phyloP scores from a whole-genome alignment of 2,113 vertebrate genomes.

The Gambusia holbrooki region DNA sequence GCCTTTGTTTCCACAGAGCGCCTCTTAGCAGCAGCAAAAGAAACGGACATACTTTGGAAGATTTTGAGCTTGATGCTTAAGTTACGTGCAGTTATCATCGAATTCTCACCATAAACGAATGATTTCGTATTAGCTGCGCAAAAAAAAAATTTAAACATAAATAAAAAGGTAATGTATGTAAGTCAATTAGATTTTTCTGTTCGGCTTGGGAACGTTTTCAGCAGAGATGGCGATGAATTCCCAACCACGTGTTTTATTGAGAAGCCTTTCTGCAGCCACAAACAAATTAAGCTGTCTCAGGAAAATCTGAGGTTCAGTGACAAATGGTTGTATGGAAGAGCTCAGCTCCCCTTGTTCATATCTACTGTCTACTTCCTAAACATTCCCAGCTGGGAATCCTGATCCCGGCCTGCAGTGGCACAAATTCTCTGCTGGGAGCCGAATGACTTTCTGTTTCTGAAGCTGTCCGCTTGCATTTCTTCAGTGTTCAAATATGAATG shows the following conservation, averaged over 20 bases:
- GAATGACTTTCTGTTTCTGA: conserved; percentile 24
- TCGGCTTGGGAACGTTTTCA: not conserved
- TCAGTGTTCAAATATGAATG: conserved; percentile 52
- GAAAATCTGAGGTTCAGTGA: conserved; percentile 14
- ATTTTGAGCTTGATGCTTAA: not conserved
- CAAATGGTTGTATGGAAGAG: not conserved
- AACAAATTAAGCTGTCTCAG: conserved; percentile 20
- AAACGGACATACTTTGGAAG: not conserved
- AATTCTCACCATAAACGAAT: not conserved
- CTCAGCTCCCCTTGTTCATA: conserved; percentile 49
- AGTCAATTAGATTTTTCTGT: not conserved
- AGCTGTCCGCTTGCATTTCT: conserved; percentile 32
- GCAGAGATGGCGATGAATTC: not conserved
- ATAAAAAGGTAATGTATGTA: not conserved
- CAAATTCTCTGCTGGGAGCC: conserved; percentile 31
- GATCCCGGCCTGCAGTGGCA: conserved; percentile 43
- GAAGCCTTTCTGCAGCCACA: conserved; percentile 2
- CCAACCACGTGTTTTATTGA: not conserved
- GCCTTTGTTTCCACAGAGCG: not conserved
- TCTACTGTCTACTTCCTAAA: conserved; percentile 25
- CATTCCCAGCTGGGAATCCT: conserved; percentile 44
- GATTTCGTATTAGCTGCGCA: not conserved
- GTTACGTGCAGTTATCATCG: not conserved
- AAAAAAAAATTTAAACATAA: not conserved
- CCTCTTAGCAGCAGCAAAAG: not conserved